These are phyloP conservation scores for Drosophila ogumai DNA, from an alignment of 1,140 invertebrate species.

Conservation along the genomic window DNA sequence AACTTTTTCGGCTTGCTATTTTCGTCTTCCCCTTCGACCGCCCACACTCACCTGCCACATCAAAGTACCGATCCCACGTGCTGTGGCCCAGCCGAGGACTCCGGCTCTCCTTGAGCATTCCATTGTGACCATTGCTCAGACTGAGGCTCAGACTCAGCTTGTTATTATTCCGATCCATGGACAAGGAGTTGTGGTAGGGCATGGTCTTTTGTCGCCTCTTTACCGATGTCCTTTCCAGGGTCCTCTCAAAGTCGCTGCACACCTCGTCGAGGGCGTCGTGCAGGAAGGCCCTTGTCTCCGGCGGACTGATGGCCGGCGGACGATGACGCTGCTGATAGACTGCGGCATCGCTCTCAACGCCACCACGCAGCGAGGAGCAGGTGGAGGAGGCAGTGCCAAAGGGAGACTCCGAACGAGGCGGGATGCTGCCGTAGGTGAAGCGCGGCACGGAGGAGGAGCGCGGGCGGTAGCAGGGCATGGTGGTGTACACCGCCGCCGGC, in stretches of 20 bases:
- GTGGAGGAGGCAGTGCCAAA: slow-evolving; percentile 81
- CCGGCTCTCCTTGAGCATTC: slow-evolving; percentile 19
- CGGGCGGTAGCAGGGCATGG: slow-evolving; percentile 56
- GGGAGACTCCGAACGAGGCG: slow-evolving; percentile 70
- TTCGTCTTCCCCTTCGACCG: slow-evolving; percentile 2
- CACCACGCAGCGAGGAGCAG: slow-evolving; percentile 74
- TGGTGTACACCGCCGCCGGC: slow-evolving; percentile 40
- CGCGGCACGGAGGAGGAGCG: slow-evolving; percentile 78
- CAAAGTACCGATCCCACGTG: slow-evolving; percentile 75
- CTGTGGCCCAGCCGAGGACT: slow-evolving; percentile 58
- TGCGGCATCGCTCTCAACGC: slow-evolving; percentile 73
- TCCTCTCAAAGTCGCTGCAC: slow-evolving; percentile 91
- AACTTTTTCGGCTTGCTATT: slow-evolving; percentile 32
- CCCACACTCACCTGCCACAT: slow-evolving; percentile 74
- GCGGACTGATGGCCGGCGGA: slow-evolving; percentile 69
- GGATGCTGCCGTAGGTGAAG: slow-evolving; percentile 68
- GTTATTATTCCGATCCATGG: slow-evolving; percentile 81
- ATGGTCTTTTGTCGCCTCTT: slow-evolving; percentile 56
- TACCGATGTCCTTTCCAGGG: slow-evolving; percentile 86
- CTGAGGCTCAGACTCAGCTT: slow-evolving; percentile 54
- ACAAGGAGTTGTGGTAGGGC: slow-evolving; percentile 28
- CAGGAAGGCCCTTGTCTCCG: slow-evolving; percentile 76
- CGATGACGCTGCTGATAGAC: slow-evolving; percentile 45
- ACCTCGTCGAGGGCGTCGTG: slow-evolving; percentile 87
- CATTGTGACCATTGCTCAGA: slow-evolving; percentile 55